Evolutionary conservation across 2,113 vertebrate species (phyloP).

Genomic region (Sitta europaea): DNA sequence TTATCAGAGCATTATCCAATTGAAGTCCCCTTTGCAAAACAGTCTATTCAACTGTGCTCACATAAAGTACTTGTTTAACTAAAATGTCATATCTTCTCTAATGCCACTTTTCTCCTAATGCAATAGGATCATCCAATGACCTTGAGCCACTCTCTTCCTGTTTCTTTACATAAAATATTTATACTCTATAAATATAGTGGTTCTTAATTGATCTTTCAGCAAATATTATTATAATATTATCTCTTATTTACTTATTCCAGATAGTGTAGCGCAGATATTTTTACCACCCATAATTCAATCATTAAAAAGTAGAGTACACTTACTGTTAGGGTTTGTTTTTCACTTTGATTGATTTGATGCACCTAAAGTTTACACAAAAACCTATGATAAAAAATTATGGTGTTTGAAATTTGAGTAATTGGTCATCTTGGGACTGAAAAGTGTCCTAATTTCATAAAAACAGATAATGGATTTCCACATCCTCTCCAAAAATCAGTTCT

Average conservation of each 20-base stretch:
- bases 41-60: slow-evolving; percentile 50
- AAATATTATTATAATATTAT: not conserved
- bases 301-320: not conserved
- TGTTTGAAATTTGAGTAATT: not conserved
- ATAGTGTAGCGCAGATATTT: not conserved
- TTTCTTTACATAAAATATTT: slow-evolving; percentile 62
- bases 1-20: not conserved
- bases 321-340: not conserved
- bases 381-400: not conserved
- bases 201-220: slow-evolving; percentile 20
- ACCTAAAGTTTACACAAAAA: not conserved
- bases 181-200: not conserved
- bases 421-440: not conserved
- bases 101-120: slow-evolving; percentile 25
- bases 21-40: slow-evolving; percentile 46
- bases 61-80: slow-evolving; percentile 24
- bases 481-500: not conserved
- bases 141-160: slow-evolving; percentile 18
- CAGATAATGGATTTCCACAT: not conserved
- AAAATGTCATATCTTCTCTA: slow-evolving; percentile 19
- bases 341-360: not conserved
- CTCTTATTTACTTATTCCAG: not conserved
- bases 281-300: not conserved
- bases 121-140: slow-evolving; percentile 14
- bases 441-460: not conserved